Base-by-base conservation (phyloP, 2,113 vertebrate genomes). In the Coptodon rendalli region DNA sequence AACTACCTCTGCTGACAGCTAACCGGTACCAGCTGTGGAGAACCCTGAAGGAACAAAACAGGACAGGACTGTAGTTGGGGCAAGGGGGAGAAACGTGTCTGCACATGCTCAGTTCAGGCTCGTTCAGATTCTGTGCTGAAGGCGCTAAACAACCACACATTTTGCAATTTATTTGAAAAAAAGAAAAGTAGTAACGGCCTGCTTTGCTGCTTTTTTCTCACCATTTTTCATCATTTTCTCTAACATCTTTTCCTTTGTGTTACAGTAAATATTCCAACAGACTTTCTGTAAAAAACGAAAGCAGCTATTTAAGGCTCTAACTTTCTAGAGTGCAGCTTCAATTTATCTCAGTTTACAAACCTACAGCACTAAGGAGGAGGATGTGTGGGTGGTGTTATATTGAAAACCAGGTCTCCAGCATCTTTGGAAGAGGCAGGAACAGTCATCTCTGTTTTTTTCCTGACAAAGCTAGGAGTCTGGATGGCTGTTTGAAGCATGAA, bases 1-100 rank as follows among this genome's bases (percentile, higher is more conserved):
- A 13, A 78, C 86, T 84, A 83, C 81, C 50, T 91, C 84, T 81
- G 59, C 89, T 81, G 54, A 92, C 81, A 57, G 78, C 53, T 91
- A 87, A 92, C 68, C 16, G 40, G 61, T 66, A 86, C 90, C 89
- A 88, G 89, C 81, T 93, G 92, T 87, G 82, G 73, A 71, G 7
- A 48, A 53, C 56, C 52, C 57, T 27, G 43, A 71, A 63, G 40
- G 81, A 82, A 78, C 50, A 68, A 76, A 43, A 56, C 53, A 78
- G 40, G 53, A 84, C 22, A 22, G 27, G 80, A 63, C 54, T 50
- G 34, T 29, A 31, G 11, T 29, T 27, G 71, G 13, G 50, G n/a
- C 63, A 38, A 27, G 38, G 27, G 17, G 45, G 45, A n/a, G 43
- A 48, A 34, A 36, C 2, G 9, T 14, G 36, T 82, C 79, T 56